These are phyloP conservation scores for Chalcosyrphus nemorum DNA, from an alignment of 2,888 invertebrate species.

Conservation along the genomic window DNA sequence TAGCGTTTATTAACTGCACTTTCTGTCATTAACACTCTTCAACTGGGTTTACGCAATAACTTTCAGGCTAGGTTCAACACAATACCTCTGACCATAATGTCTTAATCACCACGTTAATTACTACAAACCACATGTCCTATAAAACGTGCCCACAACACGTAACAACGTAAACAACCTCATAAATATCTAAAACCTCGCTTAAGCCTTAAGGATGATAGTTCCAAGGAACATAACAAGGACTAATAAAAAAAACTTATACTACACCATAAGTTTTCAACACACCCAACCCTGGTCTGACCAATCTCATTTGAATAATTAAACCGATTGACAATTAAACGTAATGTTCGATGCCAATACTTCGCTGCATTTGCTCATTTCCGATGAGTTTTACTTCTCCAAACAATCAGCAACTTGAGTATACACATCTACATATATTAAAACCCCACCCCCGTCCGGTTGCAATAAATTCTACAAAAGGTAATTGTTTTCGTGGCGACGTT, in stretches of 20 bases:
- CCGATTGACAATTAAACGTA: constrained; percentile 65
- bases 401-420: background rate
- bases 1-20: no score
- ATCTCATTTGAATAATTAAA: constrained; percentile 70
- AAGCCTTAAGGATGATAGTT: background rate
- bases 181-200: background rate
- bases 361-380: constrained; percentile 36
- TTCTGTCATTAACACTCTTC: no score
- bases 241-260: background rate
- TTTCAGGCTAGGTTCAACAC: no score
- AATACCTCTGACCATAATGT: background rate
- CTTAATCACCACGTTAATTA: background rate
- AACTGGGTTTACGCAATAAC: no score
- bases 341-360: constrained; percentile 34
- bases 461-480: constrained; percentile 71
- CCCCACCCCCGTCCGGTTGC: constrained; percentile 13
- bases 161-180: background rate
- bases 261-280: background rate
- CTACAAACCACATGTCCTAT: background rate
- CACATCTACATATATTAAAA: background rate
- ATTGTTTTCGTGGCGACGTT: constrained; percentile 73
- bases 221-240: background rate
- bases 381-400: constrained; percentile 30
- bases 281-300: constrained; percentile 5
- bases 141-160: background rate